Conservation (phyloP, 2,797 vertebrate species). For the Micrastur ruficollis region DNA sequence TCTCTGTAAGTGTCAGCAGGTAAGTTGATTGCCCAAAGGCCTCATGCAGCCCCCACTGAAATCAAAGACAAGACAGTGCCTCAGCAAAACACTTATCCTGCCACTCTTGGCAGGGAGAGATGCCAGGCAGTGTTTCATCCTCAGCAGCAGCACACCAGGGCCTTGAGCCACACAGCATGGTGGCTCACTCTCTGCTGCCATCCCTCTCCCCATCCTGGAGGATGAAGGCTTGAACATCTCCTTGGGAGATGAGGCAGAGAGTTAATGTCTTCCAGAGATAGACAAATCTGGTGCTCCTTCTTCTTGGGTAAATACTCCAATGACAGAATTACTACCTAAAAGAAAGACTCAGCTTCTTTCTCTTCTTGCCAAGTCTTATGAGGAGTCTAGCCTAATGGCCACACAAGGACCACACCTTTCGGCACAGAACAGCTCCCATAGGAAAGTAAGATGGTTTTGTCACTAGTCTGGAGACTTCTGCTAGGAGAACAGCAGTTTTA, state of each 20-base stretch:
- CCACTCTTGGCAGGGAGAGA: background rate
- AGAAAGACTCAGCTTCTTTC: background rate
- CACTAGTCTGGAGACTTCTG: background rate
- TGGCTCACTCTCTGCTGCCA: background rate
- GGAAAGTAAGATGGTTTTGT: background rate
- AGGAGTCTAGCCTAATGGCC: background rate
- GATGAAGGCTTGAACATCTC: background rate
- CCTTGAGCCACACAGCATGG: background rate
- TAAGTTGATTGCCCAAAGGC: background rate
- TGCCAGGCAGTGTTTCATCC: background rate
- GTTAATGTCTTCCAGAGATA: background rate
- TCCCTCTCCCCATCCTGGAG: background rate
- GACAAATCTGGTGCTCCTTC: background rate
- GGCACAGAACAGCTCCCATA: fast-evolving
- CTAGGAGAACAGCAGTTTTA: background rate
- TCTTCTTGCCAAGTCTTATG: background rate
- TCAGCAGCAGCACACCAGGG: background rate
- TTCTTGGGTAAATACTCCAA: background rate
- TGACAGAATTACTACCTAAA: background rate
- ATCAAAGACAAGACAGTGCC: background rate
- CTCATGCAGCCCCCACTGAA: background rate
- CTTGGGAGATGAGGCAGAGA: background rate
- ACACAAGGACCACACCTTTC: background rate
- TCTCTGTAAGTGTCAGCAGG: background rate
- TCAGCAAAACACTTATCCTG: background rate